Percentiles rank a stretch among this genome's conserved stretches.
phyloP scores from a whole-genome alignment of 2,113 vertebrate genomes.

The Nesoenas mayeri region DNA sequence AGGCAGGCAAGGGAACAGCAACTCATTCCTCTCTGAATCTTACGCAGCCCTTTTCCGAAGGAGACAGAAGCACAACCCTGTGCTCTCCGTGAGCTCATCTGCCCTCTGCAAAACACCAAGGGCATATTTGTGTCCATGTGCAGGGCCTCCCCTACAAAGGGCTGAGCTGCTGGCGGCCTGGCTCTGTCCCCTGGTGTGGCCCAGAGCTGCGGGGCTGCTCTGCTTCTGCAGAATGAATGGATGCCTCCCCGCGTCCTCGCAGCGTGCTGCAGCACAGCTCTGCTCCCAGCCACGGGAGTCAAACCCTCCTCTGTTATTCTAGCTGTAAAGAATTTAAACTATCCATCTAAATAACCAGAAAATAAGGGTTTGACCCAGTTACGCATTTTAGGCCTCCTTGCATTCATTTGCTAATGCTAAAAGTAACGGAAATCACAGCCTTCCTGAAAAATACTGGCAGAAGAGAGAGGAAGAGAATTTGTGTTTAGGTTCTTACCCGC shows the following conservation, averaged over 20 bases:
- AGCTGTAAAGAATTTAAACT: not conserved
- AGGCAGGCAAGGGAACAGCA: not conserved
- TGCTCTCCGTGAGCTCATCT: rapidly evolving
- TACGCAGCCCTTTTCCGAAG: not conserved
- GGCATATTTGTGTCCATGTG: no score
- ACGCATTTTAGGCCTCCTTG: not conserved
- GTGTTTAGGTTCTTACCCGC: conserved; percentile 82
- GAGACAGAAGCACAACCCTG: not conserved
- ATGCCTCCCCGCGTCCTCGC: not conserved
- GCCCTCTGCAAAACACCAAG: not conserved
- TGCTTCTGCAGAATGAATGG: not conserved
- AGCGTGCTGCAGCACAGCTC: not conserved
- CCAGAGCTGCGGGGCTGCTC: not conserved
- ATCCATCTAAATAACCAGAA: conserved; percentile 13
- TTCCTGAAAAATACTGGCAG: not conserved
- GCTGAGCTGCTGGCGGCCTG: not conserved
- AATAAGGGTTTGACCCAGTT: conserved; percentile 14
- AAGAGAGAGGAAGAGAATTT: not conserved
- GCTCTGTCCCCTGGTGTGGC: rapidly evolving
- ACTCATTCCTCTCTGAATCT: not conserved
- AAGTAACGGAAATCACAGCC: not conserved
- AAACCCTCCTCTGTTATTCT: not conserved
- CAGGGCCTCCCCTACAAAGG: not conserved
- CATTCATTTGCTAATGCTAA: not conserved
- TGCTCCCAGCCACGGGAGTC: not conserved